Conservation (phyloP, 2,797 vertebrate genomes). For the Chaunax sp. region DNA sequence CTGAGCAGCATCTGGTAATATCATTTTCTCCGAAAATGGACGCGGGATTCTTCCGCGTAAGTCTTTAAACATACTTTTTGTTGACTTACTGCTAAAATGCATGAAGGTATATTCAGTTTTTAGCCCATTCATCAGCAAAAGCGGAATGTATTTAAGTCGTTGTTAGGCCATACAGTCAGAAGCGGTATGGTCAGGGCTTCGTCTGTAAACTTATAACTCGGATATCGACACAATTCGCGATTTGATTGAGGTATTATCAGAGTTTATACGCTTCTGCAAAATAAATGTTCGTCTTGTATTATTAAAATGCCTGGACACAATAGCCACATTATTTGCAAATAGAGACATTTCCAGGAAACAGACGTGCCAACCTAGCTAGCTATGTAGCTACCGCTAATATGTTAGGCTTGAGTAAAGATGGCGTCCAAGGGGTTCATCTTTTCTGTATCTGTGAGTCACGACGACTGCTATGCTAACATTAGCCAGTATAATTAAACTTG, state of each 20-base stretch:
- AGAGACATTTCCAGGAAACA: constrained; percentile 43
- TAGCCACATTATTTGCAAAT: not conserved
- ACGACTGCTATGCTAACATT: constrained; percentile 6
- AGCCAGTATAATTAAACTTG: accelerated
- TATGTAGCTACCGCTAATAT: constrained; percentile 26
- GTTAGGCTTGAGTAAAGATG: constrained; percentile 76
- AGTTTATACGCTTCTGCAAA: not conserved
- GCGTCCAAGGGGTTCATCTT: constrained; percentile 64
- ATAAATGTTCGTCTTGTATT: accelerated
- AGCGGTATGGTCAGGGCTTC: constrained; percentile 49
- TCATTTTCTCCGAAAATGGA: constrained; percentile 81
- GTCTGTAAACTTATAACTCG: constrained; percentile 67
- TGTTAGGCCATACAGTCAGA: constrained; percentile 42
- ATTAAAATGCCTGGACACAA: accelerated
- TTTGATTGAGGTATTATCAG: not conserved
- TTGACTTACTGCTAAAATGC: not conserved
- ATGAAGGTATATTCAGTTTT: not conserved
- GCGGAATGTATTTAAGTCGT: not conserved
- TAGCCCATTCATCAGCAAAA: not conserved
- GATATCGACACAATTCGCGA: constrained; percentile 5
- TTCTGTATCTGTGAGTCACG: constrained; percentile 39
- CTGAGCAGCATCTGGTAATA: constrained; percentile 52
- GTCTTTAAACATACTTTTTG: constrained; percentile 24
- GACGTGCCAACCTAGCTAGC: constrained; percentile 28
- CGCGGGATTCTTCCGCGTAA: constrained; percentile 92